phyloP scores from a whole-genome alignment of 1,140 invertebrate genomes.

The Bombus affinis region DNA sequence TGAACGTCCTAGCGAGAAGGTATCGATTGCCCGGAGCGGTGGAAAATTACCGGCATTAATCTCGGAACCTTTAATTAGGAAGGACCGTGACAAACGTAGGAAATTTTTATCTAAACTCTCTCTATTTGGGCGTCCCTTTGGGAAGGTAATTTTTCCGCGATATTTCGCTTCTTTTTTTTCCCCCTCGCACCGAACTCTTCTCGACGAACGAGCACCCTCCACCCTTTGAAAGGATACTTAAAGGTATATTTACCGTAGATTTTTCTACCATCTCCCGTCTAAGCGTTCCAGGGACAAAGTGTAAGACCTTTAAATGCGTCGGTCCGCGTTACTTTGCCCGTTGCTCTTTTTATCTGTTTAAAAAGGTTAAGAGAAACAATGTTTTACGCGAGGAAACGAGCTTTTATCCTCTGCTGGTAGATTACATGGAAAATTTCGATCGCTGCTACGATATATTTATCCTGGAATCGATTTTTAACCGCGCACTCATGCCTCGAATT shows the following conservation, averaged over 20 bases:
- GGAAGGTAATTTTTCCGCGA: conserved; percentile 65
- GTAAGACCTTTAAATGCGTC: neutral
- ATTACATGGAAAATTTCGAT: neutral
- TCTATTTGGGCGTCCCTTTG: conserved; percentile 27
- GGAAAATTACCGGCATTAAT: conserved; percentile 66
- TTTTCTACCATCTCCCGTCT: conserved; percentile 6
- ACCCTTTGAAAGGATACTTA: conserved; percentile 45
- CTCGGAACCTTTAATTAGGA: conserved; percentile 64
- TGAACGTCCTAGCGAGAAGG: conserved; percentile 33
- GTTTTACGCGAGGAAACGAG: neutral
- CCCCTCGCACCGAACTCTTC: neutral
- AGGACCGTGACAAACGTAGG: conserved; percentile 67
- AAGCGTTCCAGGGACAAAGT: conserved; percentile 30
- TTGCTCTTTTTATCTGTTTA: neutral
- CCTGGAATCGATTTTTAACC: neutral
- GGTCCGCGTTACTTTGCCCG: neutral
- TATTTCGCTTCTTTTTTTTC: conserved; percentile 29
- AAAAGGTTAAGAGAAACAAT: neutral
- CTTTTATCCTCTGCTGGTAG: neutral
- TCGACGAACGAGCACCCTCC: conserved; percentile 1
- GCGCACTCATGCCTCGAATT: conserved; percentile 26
- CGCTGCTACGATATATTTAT: neutral
- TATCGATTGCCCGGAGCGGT: conserved; percentile 42
- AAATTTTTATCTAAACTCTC: conserved; percentile 70
- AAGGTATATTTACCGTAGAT: conserved; percentile 60